Percentiles rank a stretch among this genome's conserved stretches.
phyloP scores from a whole-genome alignment of 2,113 vertebrate species.

The human (Homo sapiens) region GRCh38 chr20:427001-427500 shows the following conservation, averaged over 20 bases:
- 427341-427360: constrained; percentile 88
- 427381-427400: constrained; percentile 93
- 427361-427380: constrained; percentile 90
- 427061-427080: no score
- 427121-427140: no score
- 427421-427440: constrained; percentile 94
- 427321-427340: constrained; percentile 86
- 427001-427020: no score
- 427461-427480: constrained; percentile 80
- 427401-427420: constrained; percentile 91
- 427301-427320: constrained; percentile 85
- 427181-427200: not conserved
- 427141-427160: not conserved
- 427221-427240: not conserved
- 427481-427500: constrained; percentile 85
- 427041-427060: no score
- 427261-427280: not conserved
- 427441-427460: constrained; percentile 86
- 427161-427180: not conserved
- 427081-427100: no score
- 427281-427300: not conserved
- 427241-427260: not conserved
- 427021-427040: no score
- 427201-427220: not conserved
- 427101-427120: no score